Base-by-base conservation (phyloP, 2,113 vertebrate genomes). In the Oryzias javanicus region DNA sequence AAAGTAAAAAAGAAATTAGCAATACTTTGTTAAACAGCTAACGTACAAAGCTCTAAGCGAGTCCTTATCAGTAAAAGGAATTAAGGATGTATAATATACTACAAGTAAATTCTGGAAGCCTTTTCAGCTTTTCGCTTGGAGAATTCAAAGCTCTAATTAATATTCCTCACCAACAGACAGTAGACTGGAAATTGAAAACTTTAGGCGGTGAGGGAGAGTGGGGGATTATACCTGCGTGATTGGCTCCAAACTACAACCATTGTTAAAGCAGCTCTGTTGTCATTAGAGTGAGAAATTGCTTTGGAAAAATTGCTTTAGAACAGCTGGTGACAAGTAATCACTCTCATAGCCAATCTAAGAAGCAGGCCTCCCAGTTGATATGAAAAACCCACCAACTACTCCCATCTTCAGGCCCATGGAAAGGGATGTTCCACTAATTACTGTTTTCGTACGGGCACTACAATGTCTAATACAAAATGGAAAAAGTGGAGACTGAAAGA, bases 281-380 rank as follows among this genome's bases (percentile, higher is more conserved):
- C 89, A 91, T 92, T 91, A 89, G 81, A 84, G 62, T 74, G 74
- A 86, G 87, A 89, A 90, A 91, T 89, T 54, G 89, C 88, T 90
- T 89, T 67, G 63, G 81, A 80, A 82, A 90, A 87, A 86, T 71
- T 42, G 74, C 73, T 86, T 84, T 76, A 64, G 77, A 82, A 85
- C 87, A 86, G 86, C 82, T 81, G 82, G 78, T 60, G 66, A 84
- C 72, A 84, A 61, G 46, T 62, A 84, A 85, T 81, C 70, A 72
- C 65, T 76, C 78, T 76, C 77, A 69, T 68, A 81, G 56, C 64
- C 76, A 76, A 84, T 83, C 76, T 74, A 64, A 76, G 72, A 70
- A 71, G 70, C 69, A 76, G 85, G 78, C 49, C 79, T 62, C 65
- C 55, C 55, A 80, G 70, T 69, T 49, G 27, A 44, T 49, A 15